Evolutionary conservation across 1,140 invertebrate genomes (phyloP), one percentile per base, ranked within the genome.

Genomic region (Zaprionus kolodkinae): DNA sequence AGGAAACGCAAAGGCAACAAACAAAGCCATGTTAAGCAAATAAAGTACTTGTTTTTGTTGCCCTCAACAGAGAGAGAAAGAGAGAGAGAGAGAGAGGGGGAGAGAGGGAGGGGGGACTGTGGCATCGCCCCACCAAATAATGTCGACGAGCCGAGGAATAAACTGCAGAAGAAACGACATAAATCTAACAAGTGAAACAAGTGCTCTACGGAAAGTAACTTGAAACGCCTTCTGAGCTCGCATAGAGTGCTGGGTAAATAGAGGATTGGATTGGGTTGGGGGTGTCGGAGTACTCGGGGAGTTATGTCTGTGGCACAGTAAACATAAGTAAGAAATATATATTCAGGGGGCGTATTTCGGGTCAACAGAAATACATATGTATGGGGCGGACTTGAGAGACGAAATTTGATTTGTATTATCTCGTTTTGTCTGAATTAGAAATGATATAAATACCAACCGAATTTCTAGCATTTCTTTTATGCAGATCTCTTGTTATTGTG

Each of bases 11-110:
- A 25, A 45, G n/a, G n/a, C n/a, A 63, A 38, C 38, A 74, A 74
- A 69, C 36, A 81, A 80, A 71, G 77, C 79, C 82, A 71, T 86
- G 83, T 88, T 77, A 77, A 86, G 79, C 84, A 86, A 86, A 86
- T 87, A 87, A 86, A 79, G 70, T 71, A 70, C 76, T 87, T 77
- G 83, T 83, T 71, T 74, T 70, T 55, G 50, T 57, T 40, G 82
- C 56, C 68, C 52, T 50, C 62, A 52, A 48, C 15, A 40, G 38
- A 40, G 38, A n/a, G 45, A n/a, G n/a, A 6, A 17, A n/a, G n/a
- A n/a, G n/a, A n/a, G n/a, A n/a, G n/a, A 21, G 21, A 21, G 21
- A 21, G 21, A 2, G 21, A 21, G 21, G 21, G n/a, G n/a, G 21
- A 21, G 21, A 21, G 21, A 21, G 21, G 21, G 21, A 21, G 21